Percentiles rank a stretch among this genome's conserved stretches.
Evolutionary conservation across 37 sponge, comb jelly and placozoan species (phyloP).

Genomic region (Spongilla lacustris): DNA sequence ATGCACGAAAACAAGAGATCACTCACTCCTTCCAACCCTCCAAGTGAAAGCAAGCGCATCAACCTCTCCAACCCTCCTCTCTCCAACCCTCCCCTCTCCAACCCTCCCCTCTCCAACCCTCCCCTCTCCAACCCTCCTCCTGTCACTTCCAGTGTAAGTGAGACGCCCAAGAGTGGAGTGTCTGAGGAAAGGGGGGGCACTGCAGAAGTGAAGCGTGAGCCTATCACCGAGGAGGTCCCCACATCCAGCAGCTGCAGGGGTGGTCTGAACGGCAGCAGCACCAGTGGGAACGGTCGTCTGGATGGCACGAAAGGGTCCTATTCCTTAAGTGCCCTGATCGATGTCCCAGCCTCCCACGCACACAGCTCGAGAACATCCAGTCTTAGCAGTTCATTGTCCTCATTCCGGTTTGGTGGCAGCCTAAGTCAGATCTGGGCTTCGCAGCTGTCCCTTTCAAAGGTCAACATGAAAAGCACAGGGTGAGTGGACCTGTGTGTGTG

Average conservation of each 20-base stretch:
- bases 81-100: neutral
- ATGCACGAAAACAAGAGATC: neutral
- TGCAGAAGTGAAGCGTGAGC: neutral
- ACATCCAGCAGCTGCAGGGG: neutral
- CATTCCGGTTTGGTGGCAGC: slow-evolving; percentile 75
- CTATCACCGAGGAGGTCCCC: neutral
- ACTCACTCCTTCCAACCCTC: neutral
- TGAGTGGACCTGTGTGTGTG: slow-evolving; percentile 20
- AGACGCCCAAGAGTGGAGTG: neutral
- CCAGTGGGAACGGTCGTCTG: neutral
- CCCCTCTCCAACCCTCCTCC: neutral
- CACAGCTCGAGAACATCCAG: slow-evolving; percentile 66
- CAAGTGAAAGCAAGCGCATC: neutral
- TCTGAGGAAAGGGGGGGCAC: neutral
- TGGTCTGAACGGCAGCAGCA: neutral
- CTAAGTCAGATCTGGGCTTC: slow-evolving; percentile 84
- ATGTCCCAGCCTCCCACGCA: slow-evolving; percentile 42
- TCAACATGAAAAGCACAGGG: slow-evolving; percentile 78
- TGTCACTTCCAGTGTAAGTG: neutral
- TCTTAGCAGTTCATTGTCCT: slow-evolving; percentile 69
- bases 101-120: neutral
- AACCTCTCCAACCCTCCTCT: neutral
- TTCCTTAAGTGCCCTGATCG: slow-evolving; percentile 65
- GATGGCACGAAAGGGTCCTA: slow-evolving; percentile 8
- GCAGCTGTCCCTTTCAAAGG: slow-evolving; percentile 58